Evolutionary conservation across 2,888 invertebrate species (phyloP), one percentile per base, ranked within the genome.

Genomic region (Choristoneura rosaceana): DNA sequence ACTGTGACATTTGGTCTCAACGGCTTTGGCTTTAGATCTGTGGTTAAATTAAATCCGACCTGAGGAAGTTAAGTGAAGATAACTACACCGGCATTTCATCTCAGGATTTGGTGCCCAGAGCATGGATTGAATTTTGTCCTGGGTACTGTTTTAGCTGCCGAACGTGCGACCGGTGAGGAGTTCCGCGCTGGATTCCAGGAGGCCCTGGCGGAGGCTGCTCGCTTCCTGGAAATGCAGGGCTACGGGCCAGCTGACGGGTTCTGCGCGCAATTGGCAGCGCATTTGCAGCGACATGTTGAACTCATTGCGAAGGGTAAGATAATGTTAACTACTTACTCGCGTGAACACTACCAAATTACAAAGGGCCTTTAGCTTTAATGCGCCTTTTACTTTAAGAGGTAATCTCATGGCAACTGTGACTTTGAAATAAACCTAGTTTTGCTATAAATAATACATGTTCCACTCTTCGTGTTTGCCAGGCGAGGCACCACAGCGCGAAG

Each of bases 161-260:
- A 93, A 70, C 82, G 88, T 14, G 87, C 83, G 64, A 76, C 80
- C 12, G 82, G 84, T 25, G 90, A 85, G 68, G 90, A 88, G 38
- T 98, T 96, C 89, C 95, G 97, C 70, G 95, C 97, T 17, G 99
- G 99, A 2, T 99, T 97, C 92, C 97, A 97, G 85, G 99, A 98
- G 88, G 99, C 99, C 78, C 95, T 98, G 85, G 96, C 97, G 68
- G 99, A 99, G 88, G 96, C 97, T 0, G 96, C 98, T 93, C 96
- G 98, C 79, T 99, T 97, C 89, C 96, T 99, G 33, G 98, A 98
- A 83, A 96, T 96, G 9, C 97, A 98, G 82, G 97, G 97, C 3
- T 96, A 96, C 86, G 97, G 95, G 68, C 96, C 97, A 0, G 95
- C 96, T n/a, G 98, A 98, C 84, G 96, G 96, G 0, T 94, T 98